Base-by-base conservation (phyloP, 1,140 invertebrate genomes). In the Chelonus insularis region DNA sequence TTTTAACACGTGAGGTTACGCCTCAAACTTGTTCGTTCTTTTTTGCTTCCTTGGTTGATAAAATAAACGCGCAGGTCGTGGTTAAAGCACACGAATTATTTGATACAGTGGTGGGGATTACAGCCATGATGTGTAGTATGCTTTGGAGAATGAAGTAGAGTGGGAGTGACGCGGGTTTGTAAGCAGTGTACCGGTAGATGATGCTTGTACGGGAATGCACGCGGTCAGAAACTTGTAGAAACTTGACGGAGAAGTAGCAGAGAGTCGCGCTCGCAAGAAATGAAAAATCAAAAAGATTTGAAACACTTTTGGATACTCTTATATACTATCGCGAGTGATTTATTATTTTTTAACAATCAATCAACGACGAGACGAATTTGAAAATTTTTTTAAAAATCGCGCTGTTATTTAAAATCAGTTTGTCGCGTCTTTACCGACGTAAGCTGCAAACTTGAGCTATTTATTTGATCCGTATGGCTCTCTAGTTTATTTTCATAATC, bases 191-290 rank as follows among this genome's bases (percentile, higher is more conserved):
- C 55, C 55, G 55, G 55, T 57, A 45, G 39, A 14, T 45, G 21
- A 41, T 43, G 29, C 23, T 56, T 18, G 8, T 23, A 21, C 37
- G 21, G 12, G 23, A 32, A 5, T 6, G n/a, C 55, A 45, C 41
- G 23, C 55, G 41, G 41, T 57, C 41, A 57, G 39, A 57, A 47
- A 57, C 36, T 11, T 34, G 23, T 39, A 29, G 52, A 32, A 29
- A 32, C 29, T 52, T 11, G 14, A 34, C 25, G 50, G 25, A 34
- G 16, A 52, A 52, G 4, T 7, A 43, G 12, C 12, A 43, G 16
- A 4, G 16, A 16, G 8, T 14, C 16, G 16, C 12, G 36, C n/a
- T 8, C 36, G 14, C 14, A n/a, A n/a, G n/a, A n/a, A n/a, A n/a
- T n/a, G n/a, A n/a, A n/a, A n/a, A n/a, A n/a, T n/a, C n/a, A n/a